phyloP scores from a whole-genome alignment of 2,888 invertebrate species.

The Mythimna loreyi region DNA sequence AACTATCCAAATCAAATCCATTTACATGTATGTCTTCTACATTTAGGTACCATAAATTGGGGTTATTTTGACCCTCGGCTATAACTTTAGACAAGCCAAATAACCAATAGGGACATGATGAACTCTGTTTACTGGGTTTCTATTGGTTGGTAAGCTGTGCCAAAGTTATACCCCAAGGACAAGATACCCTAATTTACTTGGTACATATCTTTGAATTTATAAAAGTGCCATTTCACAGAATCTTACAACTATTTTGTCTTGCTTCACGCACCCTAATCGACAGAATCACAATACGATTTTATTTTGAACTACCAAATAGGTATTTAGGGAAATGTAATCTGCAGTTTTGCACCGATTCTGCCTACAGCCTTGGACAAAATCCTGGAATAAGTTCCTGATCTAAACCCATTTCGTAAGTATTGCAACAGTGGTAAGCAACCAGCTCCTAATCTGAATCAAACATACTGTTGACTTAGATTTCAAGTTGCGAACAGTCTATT shows the following conservation, averaged over 20 bases:
- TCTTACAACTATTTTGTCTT: background rate
- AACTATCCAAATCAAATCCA: background rate
- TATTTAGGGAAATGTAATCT: conserved; percentile 9
- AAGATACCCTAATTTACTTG: too few relatives aligned
- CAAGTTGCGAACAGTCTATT: background rate
- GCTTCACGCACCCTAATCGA: background rate
- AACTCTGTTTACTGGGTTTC: too few relatives aligned
- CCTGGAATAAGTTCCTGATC: background rate
- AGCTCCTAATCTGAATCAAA: background rate
- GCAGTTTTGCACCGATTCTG: conserved; percentile 17
- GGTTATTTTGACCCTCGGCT: too few relatives aligned
- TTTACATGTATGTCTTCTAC: background rate
- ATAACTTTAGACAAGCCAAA: too few relatives aligned
- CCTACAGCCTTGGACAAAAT: background rate
- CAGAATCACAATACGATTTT: conserved; percentile 6
- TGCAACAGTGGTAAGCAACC: conserved; percentile 26
- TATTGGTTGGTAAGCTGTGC: too few relatives aligned
- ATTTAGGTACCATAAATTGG: too few relatives aligned
- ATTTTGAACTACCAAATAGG: conserved; percentile 1
- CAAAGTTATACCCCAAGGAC: too few relatives aligned
- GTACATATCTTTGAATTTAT: background rate
- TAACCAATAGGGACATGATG: too few relatives aligned
- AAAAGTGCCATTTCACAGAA: background rate
- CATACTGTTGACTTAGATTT: background rate
- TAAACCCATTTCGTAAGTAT: conserved; percentile 47